phyloP scores from a whole-genome alignment of 2,797 vertebrate genomes.

The Halcyon leucocephala region DNA sequence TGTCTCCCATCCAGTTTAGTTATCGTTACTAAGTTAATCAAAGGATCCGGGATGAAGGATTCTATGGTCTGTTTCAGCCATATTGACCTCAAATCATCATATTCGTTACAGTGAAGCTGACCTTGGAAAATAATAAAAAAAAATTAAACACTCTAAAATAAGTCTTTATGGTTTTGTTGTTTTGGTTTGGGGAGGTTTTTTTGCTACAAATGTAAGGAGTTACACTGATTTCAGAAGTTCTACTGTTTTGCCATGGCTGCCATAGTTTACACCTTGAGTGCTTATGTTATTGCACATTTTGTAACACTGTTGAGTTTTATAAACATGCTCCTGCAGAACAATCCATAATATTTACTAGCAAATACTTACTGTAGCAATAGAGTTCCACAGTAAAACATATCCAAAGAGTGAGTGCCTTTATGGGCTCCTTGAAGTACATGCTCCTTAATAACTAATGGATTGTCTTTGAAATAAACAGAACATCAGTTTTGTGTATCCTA shows the following conservation, averaged over 20 bases:
- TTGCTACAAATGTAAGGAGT: not conserved
- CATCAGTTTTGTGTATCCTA: not conserved
- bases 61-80: constrained; percentile 91
- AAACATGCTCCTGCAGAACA: not conserved
- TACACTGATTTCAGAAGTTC: not conserved
- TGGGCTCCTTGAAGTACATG: not conserved
- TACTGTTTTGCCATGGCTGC: not conserved
- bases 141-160: not conserved
- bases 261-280: not conserved
- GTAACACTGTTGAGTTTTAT: not conserved
- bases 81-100: constrained; percentile 82
- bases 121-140: constrained; percentile 74
- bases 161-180: not conserved
- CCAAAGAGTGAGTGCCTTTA: not conserved
- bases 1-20: constrained; percentile 87
- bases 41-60: constrained; percentile 88
- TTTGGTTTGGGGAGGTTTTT: not conserved
- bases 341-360: not conserved
- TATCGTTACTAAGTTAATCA: constrained; percentile 79
- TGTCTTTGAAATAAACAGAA: not conserved
- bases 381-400: not conserved
- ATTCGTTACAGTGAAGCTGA: constrained; percentile 90
- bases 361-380: not conserved
- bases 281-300: not conserved
- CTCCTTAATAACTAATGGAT: not conserved